A percentile compares a stretch with the other conserved stretches of the same genome.
phyloP scores from a whole-genome alignment of 1,140 invertebrate species.

The Halesus radiatus region DNA sequence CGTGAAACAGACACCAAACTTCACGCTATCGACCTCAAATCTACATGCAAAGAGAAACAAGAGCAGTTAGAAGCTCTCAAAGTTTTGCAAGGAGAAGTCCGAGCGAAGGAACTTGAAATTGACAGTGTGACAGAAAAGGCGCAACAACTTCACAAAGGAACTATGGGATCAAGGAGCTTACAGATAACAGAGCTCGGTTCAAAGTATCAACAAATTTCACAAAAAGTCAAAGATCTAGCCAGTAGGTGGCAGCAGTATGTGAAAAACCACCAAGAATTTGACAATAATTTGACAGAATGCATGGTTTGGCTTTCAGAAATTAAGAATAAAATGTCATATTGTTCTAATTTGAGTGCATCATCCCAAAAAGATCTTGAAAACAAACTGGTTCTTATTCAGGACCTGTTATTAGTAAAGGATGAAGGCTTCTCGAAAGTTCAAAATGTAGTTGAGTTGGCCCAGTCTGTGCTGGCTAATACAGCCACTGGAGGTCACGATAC shows the following conservation, averaged over 20 bases:
- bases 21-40: conserved; percentile 90
- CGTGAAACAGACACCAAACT: conserved; percentile 89
- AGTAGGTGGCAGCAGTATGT: conserved; percentile 94
- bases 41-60: conserved; percentile 87
- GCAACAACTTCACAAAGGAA: conserved; percentile 84
- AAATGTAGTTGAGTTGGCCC: conserved; percentile 88
- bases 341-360: conserved; percentile 84
- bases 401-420: conserved; percentile 89
- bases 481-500: conserved; percentile 87
- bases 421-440: conserved; percentile 92
- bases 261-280: conserved; percentile 89
- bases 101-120: conserved; percentile 92
- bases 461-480: conserved; percentile 93
- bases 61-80: conserved; percentile 85
- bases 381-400: conserved; percentile 88
- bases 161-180: conserved; percentile 74
- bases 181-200: conserved; percentile 89
- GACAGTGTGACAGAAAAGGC: conserved; percentile 92
- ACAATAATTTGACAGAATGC: conserved; percentile 84
- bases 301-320: conserved; percentile 88
- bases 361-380: conserved; percentile 88
- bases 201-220: conserved; percentile 91
- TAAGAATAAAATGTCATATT: conserved; percentile 86
- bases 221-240: conserved; percentile 92
- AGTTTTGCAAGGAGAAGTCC: conserved; percentile 87